Evolutionary conservation across 2,888 invertebrate species (phyloP).

Genomic region (Metellina segmentata): DNA sequence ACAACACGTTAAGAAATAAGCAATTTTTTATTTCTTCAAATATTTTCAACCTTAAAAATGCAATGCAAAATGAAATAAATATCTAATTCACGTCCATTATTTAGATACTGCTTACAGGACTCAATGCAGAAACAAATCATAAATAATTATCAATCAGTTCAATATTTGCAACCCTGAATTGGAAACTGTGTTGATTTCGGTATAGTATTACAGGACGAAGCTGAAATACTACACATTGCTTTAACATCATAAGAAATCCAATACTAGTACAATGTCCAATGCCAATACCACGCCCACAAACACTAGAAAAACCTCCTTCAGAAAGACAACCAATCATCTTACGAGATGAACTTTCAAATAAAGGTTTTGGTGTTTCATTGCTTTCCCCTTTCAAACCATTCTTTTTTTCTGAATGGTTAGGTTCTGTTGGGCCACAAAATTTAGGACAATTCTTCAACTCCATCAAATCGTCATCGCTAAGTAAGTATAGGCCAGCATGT

Average conservation of each 20-base stretch:
- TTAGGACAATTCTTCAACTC: constrained; percentile 23
- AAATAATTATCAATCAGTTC: constrained; percentile 44
- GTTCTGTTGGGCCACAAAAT: constrained; percentile 62
- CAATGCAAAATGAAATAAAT: too few species aligned
- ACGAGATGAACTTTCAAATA: constrained; percentile 38
- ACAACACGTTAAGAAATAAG: too few species aligned
- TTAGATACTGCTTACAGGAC: not conserved
- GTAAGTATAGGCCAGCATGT: constrained; percentile 57
- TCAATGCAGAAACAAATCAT: not conserved
- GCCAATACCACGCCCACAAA: constrained; percentile 41
- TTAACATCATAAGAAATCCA: constrained; percentile 46
- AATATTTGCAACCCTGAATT: constrained; percentile 53
- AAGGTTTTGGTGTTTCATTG: not conserved
- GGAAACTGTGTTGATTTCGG: constrained; percentile 64
- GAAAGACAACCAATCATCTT: constrained; percentile 72
- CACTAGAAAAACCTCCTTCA: constrained; percentile 63
- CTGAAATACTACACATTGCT: constrained; percentile 29
- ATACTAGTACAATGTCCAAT: constrained; percentile 66
- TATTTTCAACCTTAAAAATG: too few species aligned
- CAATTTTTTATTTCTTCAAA: too few species aligned
- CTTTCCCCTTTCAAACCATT: not conserved
- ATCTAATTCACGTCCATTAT: too few species aligned
- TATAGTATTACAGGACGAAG: constrained; percentile 44
- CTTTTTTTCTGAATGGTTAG: not conserved
- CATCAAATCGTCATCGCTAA: constrained; percentile 42